A percentile compares a stretch with the other conserved stretches of the same genome.
These are phyloP conservation scores for Sebastes hopkinsi DNA, from an alignment of 2,797 vertebrate species.

Conservation along the genomic window DNA sequence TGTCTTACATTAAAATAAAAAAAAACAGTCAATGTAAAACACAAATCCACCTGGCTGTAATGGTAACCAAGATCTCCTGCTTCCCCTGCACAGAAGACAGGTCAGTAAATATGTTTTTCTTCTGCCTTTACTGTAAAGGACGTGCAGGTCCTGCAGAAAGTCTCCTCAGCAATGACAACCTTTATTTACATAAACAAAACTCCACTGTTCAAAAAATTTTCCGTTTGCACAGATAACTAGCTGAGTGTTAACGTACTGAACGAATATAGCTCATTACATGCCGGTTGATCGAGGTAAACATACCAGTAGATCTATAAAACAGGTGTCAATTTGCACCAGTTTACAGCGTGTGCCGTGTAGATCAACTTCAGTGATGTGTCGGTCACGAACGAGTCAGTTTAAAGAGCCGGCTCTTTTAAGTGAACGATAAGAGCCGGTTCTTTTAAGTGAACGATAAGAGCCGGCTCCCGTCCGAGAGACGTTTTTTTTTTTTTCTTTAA, in stretches of 20 bases:
- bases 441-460: too few relatives aligned
- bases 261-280: neutral
- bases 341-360: too few relatives aligned
- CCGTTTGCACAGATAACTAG: neutral
- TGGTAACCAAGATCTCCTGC: neutral
- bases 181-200: neutral
- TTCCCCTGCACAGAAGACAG: neutral
- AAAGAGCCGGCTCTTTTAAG: too few relatives aligned
- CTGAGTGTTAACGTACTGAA: neutral
- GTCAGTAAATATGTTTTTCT: neutral
- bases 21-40: neutral
- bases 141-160: neutral
- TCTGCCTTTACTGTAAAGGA: neutral
- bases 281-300: too few relatives aligned
- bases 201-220: rapidly evolving
- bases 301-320: too few relatives aligned
- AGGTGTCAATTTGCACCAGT: too few relatives aligned
- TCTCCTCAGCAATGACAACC: too few relatives aligned
- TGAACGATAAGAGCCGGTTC: too few relatives aligned
- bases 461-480: too few relatives aligned
- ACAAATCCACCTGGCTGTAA: neutral
- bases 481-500: too few relatives aligned
- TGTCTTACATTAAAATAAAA: neutral
- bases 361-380: too few relatives aligned
- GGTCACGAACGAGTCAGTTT: too few relatives aligned